Conservation (phyloP, 2,888 invertebrate genomes). For the Zonitis immaculata region DNA sequence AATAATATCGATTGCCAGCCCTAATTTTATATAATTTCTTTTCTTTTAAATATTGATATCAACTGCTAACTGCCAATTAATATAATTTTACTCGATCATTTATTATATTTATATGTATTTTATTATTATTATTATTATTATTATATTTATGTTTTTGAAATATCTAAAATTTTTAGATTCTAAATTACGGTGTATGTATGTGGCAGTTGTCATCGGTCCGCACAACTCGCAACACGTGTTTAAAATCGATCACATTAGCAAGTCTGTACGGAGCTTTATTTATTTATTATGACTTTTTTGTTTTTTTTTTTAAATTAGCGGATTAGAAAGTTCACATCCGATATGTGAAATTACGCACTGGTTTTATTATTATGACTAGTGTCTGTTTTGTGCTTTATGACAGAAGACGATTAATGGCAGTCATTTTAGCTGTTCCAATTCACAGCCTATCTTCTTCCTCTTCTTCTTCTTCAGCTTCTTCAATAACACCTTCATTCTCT, state of each 20-base stretch:
- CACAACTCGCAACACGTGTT: conserved; percentile 23
- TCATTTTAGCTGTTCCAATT: conserved; percentile 24
- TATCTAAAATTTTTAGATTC: conserved; percentile 13
- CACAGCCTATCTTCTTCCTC: conserved; percentile 63
- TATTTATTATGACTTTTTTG: neutral
- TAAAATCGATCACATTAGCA: conserved; percentile 11
- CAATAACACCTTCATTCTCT: conserved; percentile 79
- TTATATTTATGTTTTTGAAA: conserved; percentile 7
- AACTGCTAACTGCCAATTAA: neutral
- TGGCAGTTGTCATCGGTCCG: conserved; percentile 23
- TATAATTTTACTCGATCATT: neutral
- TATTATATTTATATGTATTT: too few species aligned
- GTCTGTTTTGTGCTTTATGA: conserved; percentile 38
- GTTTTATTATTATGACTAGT: conserved; percentile 36
- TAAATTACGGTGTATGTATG: conserved; percentile 22
- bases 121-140: conserved; percentile 1
- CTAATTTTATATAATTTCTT: too few species aligned
- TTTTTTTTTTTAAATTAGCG: conserved; percentile 8
- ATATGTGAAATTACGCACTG: conserved; percentile 44
- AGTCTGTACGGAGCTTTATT: neutral
- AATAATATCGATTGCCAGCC: conserved; percentile 40
- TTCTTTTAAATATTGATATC: neutral
- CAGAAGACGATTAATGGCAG: conserved; percentile 20
- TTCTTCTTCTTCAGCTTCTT: conserved; percentile 81
- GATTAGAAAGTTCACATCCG: conserved; percentile 37